phyloP scores from a whole-genome alignment of 2,113 vertebrate species.

The Onychostruthus taczanowskii region DNA sequence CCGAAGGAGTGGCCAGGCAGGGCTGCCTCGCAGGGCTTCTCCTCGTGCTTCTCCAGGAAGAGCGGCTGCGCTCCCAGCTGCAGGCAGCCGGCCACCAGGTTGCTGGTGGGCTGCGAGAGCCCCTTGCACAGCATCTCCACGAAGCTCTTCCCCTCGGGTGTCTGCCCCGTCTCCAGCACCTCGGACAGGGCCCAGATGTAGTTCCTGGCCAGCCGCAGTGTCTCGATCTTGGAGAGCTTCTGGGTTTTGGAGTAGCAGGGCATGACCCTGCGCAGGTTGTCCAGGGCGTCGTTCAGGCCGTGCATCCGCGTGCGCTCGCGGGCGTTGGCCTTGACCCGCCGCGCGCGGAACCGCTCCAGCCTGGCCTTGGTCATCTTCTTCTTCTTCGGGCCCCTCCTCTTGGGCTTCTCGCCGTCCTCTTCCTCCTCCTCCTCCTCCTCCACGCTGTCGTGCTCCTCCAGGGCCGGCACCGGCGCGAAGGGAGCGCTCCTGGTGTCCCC shows the following conservation, averaged over 20 bases:
- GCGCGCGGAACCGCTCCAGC: constrained; percentile 87
- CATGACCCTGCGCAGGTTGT: constrained; percentile 91
- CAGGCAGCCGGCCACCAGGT: constrained; percentile 93
- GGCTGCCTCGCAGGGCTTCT: constrained; percentile 74
- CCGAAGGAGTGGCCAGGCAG: constrained; percentile 73
- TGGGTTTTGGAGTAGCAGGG: constrained; percentile 99
- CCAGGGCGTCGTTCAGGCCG: constrained; percentile 92
- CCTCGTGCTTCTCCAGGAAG: constrained; percentile 84
- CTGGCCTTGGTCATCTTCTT: constrained; percentile 98
- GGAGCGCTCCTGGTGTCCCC: constrained; percentile 67
- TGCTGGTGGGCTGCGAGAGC: constrained; percentile 97
- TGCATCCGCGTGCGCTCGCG: constrained; percentile 94
- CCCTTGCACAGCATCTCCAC: constrained; percentile 97
- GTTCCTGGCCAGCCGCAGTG: constrained; percentile 89
- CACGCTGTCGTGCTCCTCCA: constrained; percentile 78
- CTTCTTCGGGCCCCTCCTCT: constrained; percentile 94
- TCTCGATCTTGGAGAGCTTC: constrained; percentile 97
- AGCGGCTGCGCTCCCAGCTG: constrained; percentile 82
- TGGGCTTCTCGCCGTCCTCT: constrained; percentile 80
- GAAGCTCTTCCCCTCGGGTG: constrained; percentile 87
- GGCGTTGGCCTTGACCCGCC: constrained; percentile 92
- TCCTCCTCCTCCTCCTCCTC: constrained; percentile 72
- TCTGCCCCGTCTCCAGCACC: constrained; percentile 90
- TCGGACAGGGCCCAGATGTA: constrained; percentile 98
- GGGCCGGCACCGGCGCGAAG: constrained; percentile 73